Percentiles rank a stretch among this genome's conserved stretches.
phyloP scores from a whole-genome alignment of 1,140 invertebrate genomes.

The Apolygus lucorum region DNA sequence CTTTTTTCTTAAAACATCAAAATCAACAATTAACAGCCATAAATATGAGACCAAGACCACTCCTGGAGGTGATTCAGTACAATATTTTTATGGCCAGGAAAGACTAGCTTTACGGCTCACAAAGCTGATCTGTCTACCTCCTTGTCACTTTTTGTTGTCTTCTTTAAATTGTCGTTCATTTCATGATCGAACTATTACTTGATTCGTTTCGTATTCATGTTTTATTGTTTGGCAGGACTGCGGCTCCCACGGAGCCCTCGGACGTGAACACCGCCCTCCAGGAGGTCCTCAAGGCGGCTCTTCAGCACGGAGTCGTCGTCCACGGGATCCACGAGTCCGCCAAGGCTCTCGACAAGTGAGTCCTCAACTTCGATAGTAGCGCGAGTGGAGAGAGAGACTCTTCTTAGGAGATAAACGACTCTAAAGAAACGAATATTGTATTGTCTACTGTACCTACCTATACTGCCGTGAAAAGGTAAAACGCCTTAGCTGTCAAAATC shows the following conservation, averaged over 20 bases:
- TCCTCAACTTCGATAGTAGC: too few relatives aligned
- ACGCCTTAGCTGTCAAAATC: too few relatives aligned
- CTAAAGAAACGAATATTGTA: too few relatives aligned
- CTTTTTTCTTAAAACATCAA: too few relatives aligned
- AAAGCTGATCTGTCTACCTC: neutral
- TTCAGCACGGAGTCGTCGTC: conserved; percentile 90
- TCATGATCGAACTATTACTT: neutral
- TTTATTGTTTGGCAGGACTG: conserved; percentile 4
- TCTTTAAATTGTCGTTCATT: neutral
- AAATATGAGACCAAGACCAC: neutral
- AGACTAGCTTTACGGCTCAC: neutral
- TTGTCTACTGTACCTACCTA: too few relatives aligned
- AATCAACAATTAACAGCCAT: too few relatives aligned
- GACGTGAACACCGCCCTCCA: conserved; percentile 93
- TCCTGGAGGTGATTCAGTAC: neutral
- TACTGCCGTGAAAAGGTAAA: too few relatives aligned
- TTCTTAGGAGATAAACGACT: too few relatives aligned
- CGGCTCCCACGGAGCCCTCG: conserved; percentile 41
- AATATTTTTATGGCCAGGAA: neutral
- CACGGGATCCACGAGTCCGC: conserved; percentile 93
- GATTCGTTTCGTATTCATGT: neutral
- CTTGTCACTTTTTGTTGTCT: neutral
- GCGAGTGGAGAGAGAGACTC: too few relatives aligned
- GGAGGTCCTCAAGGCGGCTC: conserved; percentile 90
- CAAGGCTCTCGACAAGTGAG: conserved; percentile 93